phyloP scores from a whole-genome alignment of 2,888 invertebrate species.

The Zhuqinia jingwanae region DNA sequence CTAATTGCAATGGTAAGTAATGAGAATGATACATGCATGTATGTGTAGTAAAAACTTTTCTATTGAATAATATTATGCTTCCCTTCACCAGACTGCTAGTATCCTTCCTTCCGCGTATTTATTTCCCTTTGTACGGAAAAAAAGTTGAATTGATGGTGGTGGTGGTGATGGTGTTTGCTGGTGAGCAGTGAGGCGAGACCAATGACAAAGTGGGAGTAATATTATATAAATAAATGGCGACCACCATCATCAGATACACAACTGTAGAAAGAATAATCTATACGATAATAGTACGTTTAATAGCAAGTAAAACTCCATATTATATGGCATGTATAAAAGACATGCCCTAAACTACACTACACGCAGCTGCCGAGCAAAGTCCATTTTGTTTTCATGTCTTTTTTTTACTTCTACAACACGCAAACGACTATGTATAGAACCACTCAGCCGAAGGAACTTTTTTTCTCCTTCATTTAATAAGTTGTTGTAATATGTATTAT shows the following conservation, averaged over 20 bases:
- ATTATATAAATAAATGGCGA: background rate
- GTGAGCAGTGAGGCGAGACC: background rate
- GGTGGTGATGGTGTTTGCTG: background rate
- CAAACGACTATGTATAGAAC: constrained; percentile 18
- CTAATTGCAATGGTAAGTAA: constrained; percentile 76
- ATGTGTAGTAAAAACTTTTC: constrained; percentile 33
- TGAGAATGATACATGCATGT: constrained; percentile 32
- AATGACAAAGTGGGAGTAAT: background rate
- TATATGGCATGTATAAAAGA: background rate
- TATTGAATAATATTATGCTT: constrained; percentile 21
- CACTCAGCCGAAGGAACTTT: constrained; percentile 61
- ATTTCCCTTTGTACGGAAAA: too few relatives aligned
- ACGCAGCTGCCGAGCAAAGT: background rate
- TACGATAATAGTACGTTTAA: background rate
- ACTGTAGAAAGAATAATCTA: constrained; percentile 15
- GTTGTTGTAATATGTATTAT: constrained; percentile 67
- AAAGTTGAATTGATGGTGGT: background rate
- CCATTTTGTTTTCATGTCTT: constrained; percentile 1
- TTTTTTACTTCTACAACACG: background rate
- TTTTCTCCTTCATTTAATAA: constrained; percentile 73
- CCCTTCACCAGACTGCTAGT: background rate
- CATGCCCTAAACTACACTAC: too few relatives aligned
- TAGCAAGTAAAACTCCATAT: constrained; percentile 6
- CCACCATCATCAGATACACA: constrained; percentile 7
- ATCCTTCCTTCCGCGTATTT: too few relatives aligned